These are phyloP conservation scores for Octopus sinensis DNA, from an alignment of 1,140 invertebrate genomes.

Conservation along the genomic window DNA sequence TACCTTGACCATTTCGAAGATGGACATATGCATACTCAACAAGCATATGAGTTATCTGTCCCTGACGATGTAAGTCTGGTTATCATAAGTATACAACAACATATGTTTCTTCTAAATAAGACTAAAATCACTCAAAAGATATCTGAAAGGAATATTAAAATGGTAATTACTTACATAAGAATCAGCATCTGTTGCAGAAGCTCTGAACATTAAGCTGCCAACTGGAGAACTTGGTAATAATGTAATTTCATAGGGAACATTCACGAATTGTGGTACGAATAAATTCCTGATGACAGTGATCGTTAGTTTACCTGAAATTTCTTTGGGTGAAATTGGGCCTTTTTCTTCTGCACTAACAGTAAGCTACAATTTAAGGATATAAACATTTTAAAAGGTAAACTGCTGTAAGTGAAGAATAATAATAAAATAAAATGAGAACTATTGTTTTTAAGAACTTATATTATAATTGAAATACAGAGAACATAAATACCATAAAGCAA, in stretches of 20 bases:
- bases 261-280: slow-evolving; percentile 28
- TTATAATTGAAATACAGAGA: too few relatives aligned
- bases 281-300: slow-evolving; percentile 34
- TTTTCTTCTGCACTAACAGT: slow-evolving; percentile 30
- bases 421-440: too few relatives aligned
- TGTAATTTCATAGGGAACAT: slow-evolving; percentile 25
- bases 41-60: too few relatives aligned
- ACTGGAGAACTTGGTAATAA: slow-evolving; percentile 29
- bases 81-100: too few relatives aligned
- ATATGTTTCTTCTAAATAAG: too few relatives aligned
- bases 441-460: too few relatives aligned
- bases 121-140: neutral
- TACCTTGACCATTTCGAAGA: too few relatives aligned
- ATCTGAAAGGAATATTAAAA: neutral
- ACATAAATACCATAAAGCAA: too few relatives aligned
- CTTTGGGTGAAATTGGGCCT: slow-evolving; percentile 16
- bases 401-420: too few relatives aligned
- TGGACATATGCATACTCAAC: too few relatives aligned
- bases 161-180: slow-evolving; percentile 24
- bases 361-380: slow-evolving; percentile 25
- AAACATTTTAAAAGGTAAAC: too few relatives aligned
- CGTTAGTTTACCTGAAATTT: slow-evolving; percentile 58
- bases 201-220: slow-evolving; percentile 26
- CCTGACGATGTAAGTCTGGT: too few relatives aligned
- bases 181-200: slow-evolving; percentile 30